Percentiles rank a stretch among this genome's conserved stretches.
Evolutionary conservation across 2,888 invertebrate genomes (phyloP).

Genomic region (Chalcis sispes): DNA sequence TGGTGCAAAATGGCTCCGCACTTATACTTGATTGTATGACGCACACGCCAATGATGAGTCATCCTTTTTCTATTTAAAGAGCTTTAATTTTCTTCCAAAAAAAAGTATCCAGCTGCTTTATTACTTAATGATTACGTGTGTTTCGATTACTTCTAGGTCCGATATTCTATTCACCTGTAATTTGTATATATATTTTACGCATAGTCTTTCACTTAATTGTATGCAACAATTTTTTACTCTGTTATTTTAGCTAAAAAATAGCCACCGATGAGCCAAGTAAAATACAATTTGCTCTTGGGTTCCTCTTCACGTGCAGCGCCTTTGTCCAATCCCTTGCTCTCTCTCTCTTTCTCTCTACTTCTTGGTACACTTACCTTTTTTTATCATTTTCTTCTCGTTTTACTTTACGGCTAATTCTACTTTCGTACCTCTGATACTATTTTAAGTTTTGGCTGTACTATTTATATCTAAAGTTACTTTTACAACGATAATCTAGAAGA

Average conservation of each 20-base stretch:
- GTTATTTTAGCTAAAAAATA: constrained; percentile 36
- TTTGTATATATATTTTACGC: background rate
- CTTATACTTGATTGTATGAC: no score
- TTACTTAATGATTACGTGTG: constrained; percentile 29
- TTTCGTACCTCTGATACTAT: background rate
- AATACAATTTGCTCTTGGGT: background rate
- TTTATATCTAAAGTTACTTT: no score
- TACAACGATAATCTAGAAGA: no score
- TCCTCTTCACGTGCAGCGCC: background rate
- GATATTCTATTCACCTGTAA: constrained; percentile 9
- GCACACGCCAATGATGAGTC: background rate
- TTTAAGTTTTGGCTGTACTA: background rate
- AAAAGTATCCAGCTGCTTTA: constrained; percentile 11
- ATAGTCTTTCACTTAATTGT: background rate
- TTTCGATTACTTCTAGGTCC: constrained; percentile 6
- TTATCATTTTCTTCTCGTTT: background rate
- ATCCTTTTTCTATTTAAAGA: constrained; percentile 9
- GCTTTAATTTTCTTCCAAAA: constrained; percentile 38
- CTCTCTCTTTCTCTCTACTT: background rate
- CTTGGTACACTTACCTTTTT: background rate
- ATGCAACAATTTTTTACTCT: constrained; percentile 32
- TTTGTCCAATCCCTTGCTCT: background rate
- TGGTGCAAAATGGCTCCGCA: no score
- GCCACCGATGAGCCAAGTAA: constrained; percentile 16
- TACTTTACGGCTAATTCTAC: background rate